Evolutionary conservation across 2,888 invertebrate species (phyloP), one percentile per base, ranked within the genome.

Genomic region (Opisthograptis luteolata): DNA sequence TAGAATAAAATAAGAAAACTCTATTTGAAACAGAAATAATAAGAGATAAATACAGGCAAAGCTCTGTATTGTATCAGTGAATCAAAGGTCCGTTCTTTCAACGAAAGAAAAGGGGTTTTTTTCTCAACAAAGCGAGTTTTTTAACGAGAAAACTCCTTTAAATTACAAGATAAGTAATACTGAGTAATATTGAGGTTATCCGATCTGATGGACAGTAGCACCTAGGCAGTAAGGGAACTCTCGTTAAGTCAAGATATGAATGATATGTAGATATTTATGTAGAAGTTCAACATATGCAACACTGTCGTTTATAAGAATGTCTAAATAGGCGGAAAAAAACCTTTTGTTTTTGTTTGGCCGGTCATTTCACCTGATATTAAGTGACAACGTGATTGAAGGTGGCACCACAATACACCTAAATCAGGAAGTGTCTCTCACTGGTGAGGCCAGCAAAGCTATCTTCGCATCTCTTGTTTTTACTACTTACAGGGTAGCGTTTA

Each of bases 161-260:
- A 69, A 73, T 78, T 74, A 73, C 61, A 66, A 69, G 70, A 75
- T 73, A 73, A 70, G 71, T 75, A 68, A 64, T 67, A 60, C 62
- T 64, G 66, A 70, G 75, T 73, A 74, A 76, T 74, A 79, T 76
- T 68, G 69, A 69, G 76, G 72, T 79, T 77, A 76, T 77, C 76
- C 79, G 74, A 77, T 79, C 73, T 68, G 64, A 70, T 65, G 68
- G 70, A 68, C 64, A 66, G 61, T 63, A 39, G 27, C 32, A 9
- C 10, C 14, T 24, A 3, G 9, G 2, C 31, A 41, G 31, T 24
- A 15, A 1, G 13, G 7, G 14, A 36, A 3, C 12, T 34, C 7
- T 1, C 34, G 8, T n/a, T n/a, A n/a, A n/a, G n/a, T n/a, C n/a
- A n/a, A n/a, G n/a, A n/a, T n/a, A n/a, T n/a, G n/a, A n/a, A n/a